phyloP scores from a whole-genome alignment of 2,113 vertebrate genomes.

The Astur gentilis region DNA sequence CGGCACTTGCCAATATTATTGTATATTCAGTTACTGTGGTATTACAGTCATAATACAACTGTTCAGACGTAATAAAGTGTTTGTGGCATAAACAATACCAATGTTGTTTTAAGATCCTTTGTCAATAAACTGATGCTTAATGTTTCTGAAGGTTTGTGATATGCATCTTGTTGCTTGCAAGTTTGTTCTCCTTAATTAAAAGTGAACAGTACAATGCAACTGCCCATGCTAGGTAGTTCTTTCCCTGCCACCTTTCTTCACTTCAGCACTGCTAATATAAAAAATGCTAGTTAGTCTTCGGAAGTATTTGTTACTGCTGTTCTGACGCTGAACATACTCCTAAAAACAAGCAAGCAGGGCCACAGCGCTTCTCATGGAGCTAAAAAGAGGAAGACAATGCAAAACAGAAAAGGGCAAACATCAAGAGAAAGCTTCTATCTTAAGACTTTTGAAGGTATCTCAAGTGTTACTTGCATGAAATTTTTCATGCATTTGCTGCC shows the following conservation, averaged over 20 bases:
- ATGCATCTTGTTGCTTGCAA: not conserved
- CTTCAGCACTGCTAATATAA: not conserved
- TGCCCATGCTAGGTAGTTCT: not conserved
- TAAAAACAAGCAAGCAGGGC: not conserved
- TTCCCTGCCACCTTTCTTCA: not conserved
- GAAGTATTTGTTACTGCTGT: not conserved
- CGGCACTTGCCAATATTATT: not conserved
- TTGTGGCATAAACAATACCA: not conserved
- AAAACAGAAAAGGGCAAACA: not conserved
- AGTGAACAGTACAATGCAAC: not conserved
- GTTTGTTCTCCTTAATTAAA: not conserved
- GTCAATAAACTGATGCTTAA: not conserved
- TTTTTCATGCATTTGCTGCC: not conserved
- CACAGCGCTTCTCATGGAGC: not conserved
- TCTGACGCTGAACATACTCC: not conserved
- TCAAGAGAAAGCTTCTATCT: not conserved
- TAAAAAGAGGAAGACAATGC: not conserved
- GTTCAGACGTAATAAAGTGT: not conserved
- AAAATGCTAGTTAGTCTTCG: not conserved
- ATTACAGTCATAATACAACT: not conserved
- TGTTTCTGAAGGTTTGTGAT: not conserved
- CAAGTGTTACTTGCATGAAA: not conserved
- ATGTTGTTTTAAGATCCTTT: not conserved
- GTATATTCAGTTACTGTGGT: not conserved
- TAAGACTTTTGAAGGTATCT: not conserved